Base-by-base conservation (phyloP, 2,888 invertebrate genomes). In the Netelia inedita region DNA sequence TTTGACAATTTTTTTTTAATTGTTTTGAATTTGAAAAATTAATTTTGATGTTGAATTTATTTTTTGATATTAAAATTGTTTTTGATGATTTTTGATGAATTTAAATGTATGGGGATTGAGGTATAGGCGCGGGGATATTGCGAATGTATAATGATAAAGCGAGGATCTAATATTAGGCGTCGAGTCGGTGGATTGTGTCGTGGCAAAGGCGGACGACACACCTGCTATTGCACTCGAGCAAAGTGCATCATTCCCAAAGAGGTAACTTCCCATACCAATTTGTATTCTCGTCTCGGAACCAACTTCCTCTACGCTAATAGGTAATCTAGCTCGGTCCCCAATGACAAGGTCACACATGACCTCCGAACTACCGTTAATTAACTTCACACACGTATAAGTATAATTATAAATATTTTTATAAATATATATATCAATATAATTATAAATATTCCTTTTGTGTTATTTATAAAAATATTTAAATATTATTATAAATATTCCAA, bases 331-430 rank as follows among this genome's bases (percentile, higher is more conserved):
- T 72, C 53, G 69, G 41, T 69, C 3, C 11, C 21, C 69, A 61
- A 69, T 66, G 35, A 3, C 78, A 79, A 79, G 79, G 79, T 74
- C 74, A 74, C 69, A 73, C 69, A 79, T 61, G 73, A 55, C 61
- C 63, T 59, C 43, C 1, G 46, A n/a, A 57, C 35, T 57, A 71
- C 83, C 74, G 79, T 83, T 83, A 74, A 83, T 79, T 69, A 83
- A 59, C 16, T 43, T 21, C 16, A 16, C 11, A 43, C 19, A 66
- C 46, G 1, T 10, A 43, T 66, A 57, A 19, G 3, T 57, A 9
- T 19, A 57, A 16, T 16, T 19, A 57, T 53, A 53, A 14, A 53
- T 53, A 53, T n/a, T 14, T 53, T 14, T 41, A n/a, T 53, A 5
- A 14, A 53, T 53, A n/a, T n/a, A 53, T 53, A 53, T n/a, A 53